Conservation (phyloP, 2,888 invertebrate species). For the Cantharis rustica region DNA sequence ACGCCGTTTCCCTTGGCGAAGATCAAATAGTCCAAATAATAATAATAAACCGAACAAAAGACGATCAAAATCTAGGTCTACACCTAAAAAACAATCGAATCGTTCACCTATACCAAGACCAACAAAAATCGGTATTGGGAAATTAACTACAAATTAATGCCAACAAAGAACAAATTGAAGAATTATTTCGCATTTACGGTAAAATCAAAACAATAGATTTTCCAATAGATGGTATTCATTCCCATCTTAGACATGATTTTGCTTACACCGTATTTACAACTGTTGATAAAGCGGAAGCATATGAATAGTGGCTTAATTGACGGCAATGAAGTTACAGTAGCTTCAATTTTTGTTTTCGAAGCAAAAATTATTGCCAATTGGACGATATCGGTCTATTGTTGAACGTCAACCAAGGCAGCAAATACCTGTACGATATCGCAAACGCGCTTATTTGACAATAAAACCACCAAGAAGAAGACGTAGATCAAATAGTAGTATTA, state of each 20-base stretch:
- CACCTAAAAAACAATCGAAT: slow-evolving; percentile 72
- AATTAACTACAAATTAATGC: slow-evolving; percentile 92
- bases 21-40: background rate
- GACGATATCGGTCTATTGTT: slow-evolving; percentile 63
- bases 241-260: slow-evolving; percentile 87
- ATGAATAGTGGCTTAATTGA: slow-evolving; percentile 99
- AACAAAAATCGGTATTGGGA: slow-evolving; percentile 91
- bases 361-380: slow-evolving; percentile 62
- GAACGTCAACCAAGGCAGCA: slow-evolving; percentile 61
- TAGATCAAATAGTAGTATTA: slow-evolving; percentile 63
- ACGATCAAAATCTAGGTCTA: slow-evolving; percentile 63
- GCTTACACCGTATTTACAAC: slow-evolving; percentile 95
- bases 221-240: slow-evolving; percentile 85
- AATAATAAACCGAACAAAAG: background rate
- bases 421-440: slow-evolving; percentile 52
- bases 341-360: slow-evolving; percentile 87
- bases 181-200: slow-evolving; percentile 90
- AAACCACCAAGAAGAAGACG: slow-evolving; percentile 59
- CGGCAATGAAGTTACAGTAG: slow-evolving; percentile 81
- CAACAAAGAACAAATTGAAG: slow-evolving; percentile 84
- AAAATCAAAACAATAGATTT: slow-evolving; percentile 88
- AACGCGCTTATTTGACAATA: slow-evolving; percentile 48
- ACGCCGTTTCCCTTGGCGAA: slow-evolving; percentile 15
- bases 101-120: slow-evolving; percentile 90
- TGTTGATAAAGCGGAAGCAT: slow-evolving; percentile 95